Evolutionary conservation across 64 coral and sea anemone genomes (phyloP), one percentile per base, ranked within the genome.

Genomic region (Orbicella faveolata): DNA sequence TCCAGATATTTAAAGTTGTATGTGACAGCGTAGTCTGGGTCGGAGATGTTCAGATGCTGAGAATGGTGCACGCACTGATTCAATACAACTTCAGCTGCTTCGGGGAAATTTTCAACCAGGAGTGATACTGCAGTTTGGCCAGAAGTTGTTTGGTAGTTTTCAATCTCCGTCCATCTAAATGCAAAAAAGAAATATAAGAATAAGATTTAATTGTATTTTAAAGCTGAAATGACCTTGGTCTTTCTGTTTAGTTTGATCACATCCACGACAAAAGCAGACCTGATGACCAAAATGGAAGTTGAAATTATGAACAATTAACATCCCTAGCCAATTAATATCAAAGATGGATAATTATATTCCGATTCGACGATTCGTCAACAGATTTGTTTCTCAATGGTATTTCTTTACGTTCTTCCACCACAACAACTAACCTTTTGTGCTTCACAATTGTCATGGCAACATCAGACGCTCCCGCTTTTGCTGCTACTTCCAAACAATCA

Each of bases 1-100:
- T 96, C 94, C 9, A 96, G 80, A 59, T 80, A 41, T 44, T 81
- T 83, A 54, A 96, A 96, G 75, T 96, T 75, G 37, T 96, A 96
- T 19, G 86, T 93, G 2, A 93, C 87, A 14, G 81, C 63, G 53
- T 93, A 88, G n/a, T 79, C 75, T 23, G 74, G 90, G 36, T 92
- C 83, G 35, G 73, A 52, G 36, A 55, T 35, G 83, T 80, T 89
- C n/a, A 92, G 75, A 12, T 87, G 41, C 21, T 39, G 19, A 13
- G 75, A 76, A 41, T 36, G 74, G 26, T 79, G 74, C 7, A 92
- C 66, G n/a, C 90, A 96, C 3, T 74, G 55, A 79, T 92, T 80
- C 21, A 92, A 34, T 33, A 87, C 61, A 0, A 79, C 19, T 65
- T 87, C 59, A 9, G 90, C 90, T 5, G 83, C 83, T 13, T 79